These are phyloP conservation scores for Eristalinus sepulchralis DNA, from an alignment of 2,888 invertebrate genomes.

Conservation along the genomic window DNA sequence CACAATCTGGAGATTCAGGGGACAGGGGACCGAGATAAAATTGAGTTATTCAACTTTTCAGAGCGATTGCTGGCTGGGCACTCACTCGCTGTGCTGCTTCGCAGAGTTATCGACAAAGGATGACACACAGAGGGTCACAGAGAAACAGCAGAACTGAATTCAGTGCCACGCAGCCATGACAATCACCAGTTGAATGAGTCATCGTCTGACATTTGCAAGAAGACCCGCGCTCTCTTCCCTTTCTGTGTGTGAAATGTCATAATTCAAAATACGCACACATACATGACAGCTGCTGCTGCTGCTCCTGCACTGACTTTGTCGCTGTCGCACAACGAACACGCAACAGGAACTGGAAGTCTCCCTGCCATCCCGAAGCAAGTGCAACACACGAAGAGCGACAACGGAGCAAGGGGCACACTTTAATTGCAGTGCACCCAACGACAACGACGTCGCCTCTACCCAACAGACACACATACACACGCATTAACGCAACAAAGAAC, in stretches of 20 bases:
- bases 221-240: no score
- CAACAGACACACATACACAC: not conserved
- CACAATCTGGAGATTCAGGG: not conserved
- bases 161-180: not conserved
- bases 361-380: not conserved
- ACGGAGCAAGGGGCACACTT: not conserved
- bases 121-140: not conserved
- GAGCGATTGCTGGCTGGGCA: conserved; percentile 12
- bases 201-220: conserved; percentile 35
- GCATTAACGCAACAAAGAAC: conserved; percentile 2
- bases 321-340: not conserved
- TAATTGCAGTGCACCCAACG: not conserved
- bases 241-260: conserved; percentile 20
- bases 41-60: conserved; percentile 50
- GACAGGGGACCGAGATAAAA: conserved; percentile 10
- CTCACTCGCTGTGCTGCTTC: not conserved
- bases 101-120: conserved; percentile 1
- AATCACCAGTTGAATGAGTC: conserved; percentile 62
- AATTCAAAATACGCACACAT: conserved; percentile 33
- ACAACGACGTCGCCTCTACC: not conserved
- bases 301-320: not conserved
- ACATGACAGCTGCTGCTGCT: not conserved
- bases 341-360: not conserved
- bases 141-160: not conserved
- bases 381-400: not conserved